Evolutionary conservation across 1,140 invertebrate species (phyloP), one percentile per base, ranked within the genome.

Genomic region (Drosophila bipectinata): DNA sequence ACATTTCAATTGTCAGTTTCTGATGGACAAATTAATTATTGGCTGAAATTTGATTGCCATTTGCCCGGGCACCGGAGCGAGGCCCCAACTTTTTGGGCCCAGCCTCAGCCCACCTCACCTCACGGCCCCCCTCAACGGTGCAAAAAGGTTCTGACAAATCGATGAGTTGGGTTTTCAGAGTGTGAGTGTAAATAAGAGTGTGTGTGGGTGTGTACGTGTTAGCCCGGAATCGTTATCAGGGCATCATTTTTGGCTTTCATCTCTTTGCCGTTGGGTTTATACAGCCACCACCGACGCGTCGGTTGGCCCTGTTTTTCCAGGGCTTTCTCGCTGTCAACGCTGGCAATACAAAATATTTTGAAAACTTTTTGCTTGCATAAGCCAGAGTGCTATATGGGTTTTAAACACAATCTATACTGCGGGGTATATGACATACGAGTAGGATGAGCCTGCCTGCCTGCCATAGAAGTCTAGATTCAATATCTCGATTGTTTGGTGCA

Each of bases 21-120:
- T 41, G 63, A 69, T 69, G 67, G 67, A 69, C 63, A 69, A 69
- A 69, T 69, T 69, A 69, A 69, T 69, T 69, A 69, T 57, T 69
- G 44, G 18, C 51, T 49, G 32, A 69, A 69, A 69, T 69, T 69
- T 69, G 67, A 69, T 57, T 69, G 67, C 51, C 51, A 39, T 69
- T 39, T 69, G 18, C 63, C 51, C 44, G 24, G 63, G 63, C 49
- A 54, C 44, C 30, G 26, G 26, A 28, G 26, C 26, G 57, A 24
- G 26, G 44, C 26, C 5, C 9, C 44, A 69, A 69, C 63, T 34
- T 69, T 69, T 48, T 10, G 26, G 24, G 24, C 49, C n/a, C 59
- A 15, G 7, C 12, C 34, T 12, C 49, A 21, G 4, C 9, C 4
- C 7, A 44, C 26, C 18, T 45, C 55, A 9, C 14, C 15, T 6